phyloP scores from a whole-genome alignment of 2,113 vertebrate species.

The Passer domesticus region DNA sequence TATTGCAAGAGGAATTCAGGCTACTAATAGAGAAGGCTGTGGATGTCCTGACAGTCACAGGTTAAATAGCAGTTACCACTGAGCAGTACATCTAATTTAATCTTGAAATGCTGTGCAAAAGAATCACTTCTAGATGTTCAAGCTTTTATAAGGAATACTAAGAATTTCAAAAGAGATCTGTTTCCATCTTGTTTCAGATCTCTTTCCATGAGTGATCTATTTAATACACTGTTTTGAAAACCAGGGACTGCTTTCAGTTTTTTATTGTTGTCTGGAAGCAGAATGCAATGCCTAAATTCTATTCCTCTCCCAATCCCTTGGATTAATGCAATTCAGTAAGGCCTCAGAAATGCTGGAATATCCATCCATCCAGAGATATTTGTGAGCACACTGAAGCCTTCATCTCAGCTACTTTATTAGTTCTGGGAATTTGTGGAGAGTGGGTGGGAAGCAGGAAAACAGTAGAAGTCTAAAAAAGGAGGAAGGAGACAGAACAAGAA shows the following conservation, averaged over 20 bases:
- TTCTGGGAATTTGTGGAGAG: background rate
- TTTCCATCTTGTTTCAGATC: background rate
- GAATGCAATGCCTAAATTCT: background rate
- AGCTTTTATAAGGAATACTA: background rate
- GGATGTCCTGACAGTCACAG: background rate
- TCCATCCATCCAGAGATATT: background rate
- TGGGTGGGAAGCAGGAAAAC: background rate
- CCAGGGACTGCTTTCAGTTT: background rate
- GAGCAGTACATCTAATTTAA: background rate
- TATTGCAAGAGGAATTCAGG: background rate
- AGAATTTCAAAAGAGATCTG: background rate
- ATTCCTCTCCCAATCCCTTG: background rate
- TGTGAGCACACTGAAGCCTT: background rate
- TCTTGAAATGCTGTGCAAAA: background rate
- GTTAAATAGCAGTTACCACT: background rate
- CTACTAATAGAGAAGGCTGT: background rate
- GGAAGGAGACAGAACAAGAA: background rate
- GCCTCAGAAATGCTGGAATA: background rate
- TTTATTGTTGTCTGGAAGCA: background rate
- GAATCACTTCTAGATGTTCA: background rate
- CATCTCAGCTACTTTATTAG: background rate
- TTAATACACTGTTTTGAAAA: background rate
- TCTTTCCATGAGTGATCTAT: background rate
- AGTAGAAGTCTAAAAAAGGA: background rate
- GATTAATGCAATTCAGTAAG: background rate